Evolutionary conservation across 2,113 vertebrate species (phyloP).

Genomic region (Scomber scombrus): DNA sequence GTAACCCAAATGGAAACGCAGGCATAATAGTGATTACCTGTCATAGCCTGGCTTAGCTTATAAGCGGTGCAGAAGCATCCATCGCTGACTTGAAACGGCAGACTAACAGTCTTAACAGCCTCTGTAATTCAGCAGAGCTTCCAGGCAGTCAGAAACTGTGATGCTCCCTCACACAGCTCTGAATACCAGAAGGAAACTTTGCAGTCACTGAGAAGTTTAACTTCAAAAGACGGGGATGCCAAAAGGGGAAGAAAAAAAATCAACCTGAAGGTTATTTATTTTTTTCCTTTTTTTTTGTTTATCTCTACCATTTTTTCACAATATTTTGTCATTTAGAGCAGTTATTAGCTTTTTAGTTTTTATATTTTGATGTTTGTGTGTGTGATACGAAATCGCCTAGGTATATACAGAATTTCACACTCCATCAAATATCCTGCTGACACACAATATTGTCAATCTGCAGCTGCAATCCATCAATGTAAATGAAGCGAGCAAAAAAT

Average conservation of each 20-base stretch:
- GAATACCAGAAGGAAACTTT: slow-evolving; percentile 45
- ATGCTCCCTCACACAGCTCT: slow-evolving; percentile 12
- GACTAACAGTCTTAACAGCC: slow-evolving; percentile 67
- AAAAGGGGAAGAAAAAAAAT: slow-evolving; percentile 9
- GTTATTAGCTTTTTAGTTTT: slow-evolving; percentile 24
- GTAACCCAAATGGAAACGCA: slow-evolving; percentile 75
- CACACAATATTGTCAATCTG: slow-evolving; percentile 67
- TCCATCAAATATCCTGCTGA: slow-evolving; percentile 65
- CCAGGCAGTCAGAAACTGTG: slow-evolving; percentile 26
- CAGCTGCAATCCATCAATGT: slow-evolving; percentile 63
- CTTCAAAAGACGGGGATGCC: slow-evolving; percentile 38
- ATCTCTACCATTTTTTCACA: slow-evolving; percentile 20
- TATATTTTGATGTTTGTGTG: neutral
- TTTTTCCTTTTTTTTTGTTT: slow-evolving; percentile 48
- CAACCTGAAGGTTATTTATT: slow-evolving; percentile 33
- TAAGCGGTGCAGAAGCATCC: slow-evolving; percentile 63
- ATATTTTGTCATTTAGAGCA: slow-evolving; percentile 19
- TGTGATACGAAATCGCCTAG: slow-evolving; percentile 29
- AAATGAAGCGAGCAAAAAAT: slow-evolving; percentile 40
- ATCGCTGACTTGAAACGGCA: slow-evolving; percentile 62
- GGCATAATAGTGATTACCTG: slow-evolving; percentile 80
- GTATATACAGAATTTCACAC: slow-evolving; percentile 31
- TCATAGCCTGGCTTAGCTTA: slow-evolving; percentile 70
- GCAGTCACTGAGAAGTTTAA: slow-evolving; percentile 37
- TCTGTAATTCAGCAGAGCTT: slow-evolving; percentile 59